Evolutionary conservation across 2,797 vertebrate genomes (phyloP), one percentile per base, ranked within the genome.

Genomic region (Anas capensis): DNA sequence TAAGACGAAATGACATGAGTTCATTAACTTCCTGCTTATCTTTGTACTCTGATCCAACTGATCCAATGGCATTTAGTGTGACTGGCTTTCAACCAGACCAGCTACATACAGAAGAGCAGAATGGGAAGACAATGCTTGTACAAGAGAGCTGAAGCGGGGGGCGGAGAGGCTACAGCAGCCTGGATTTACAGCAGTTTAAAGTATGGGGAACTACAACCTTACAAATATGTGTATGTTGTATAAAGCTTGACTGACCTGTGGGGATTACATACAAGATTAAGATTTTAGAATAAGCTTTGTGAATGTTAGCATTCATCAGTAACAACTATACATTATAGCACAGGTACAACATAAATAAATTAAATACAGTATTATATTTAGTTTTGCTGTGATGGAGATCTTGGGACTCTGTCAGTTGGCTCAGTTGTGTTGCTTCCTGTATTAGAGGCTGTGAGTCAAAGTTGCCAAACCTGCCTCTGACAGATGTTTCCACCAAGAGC

Each of bases 201-300:
- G 73, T 64, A 44, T 0, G 4, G 23, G 27, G 13, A 68, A 36
- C 44, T 15, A 12, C 10, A 17, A 82, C 44, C 29, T 91, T 75
- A 34, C 16, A 70, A 62, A 21, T 27, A 48, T 7, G 5, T 40
- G 27, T 34, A 48, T 20, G 34, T 89, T 87, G 20, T 44, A 16
- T 36, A 64, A 84, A 90, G 15, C 31, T 46, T 89, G 64, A 38
- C 56, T 75, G 64, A 54, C 26, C 44, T 76, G 15, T 40, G 54
- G 56, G 42, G 64, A 33, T 64, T 82, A 60, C 23, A 27, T 44
- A 60, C 11, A 23, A 16, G 19, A 78, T 77, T 84, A 88, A 82
- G 23, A 34, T 69, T 82, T 86, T 64, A 85, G 29, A 42, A 44
- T 38, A 92, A 88, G 38, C 48, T 88, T 91, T 87, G 68, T 77